Percentiles rank a stretch among this genome's conserved stretches.
Evolutionary conservation across 1,140 invertebrate species (phyloP).

Genomic region (Eubasilissa regina): DNA sequence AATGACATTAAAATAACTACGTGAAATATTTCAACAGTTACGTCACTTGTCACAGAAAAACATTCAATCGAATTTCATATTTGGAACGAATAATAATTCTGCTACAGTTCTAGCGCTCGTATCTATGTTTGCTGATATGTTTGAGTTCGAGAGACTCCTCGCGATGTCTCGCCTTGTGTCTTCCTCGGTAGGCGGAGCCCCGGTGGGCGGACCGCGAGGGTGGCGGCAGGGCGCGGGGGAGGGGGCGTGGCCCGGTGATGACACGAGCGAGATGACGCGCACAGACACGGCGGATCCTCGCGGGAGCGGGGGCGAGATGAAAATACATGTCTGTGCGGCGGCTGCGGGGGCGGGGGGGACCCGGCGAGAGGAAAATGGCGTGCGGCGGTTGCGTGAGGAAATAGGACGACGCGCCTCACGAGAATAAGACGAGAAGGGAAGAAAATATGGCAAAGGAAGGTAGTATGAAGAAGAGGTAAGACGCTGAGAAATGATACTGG

Average conservation of each 20-base stretch:
- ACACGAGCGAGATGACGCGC: constrained; percentile 28
- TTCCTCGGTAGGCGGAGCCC: constrained; percentile 25
- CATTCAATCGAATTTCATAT: too few relatives aligned
- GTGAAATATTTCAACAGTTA: too few relatives aligned
- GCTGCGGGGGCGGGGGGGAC: background rate
- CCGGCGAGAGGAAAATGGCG: background rate
- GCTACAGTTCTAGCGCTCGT: too few relatives aligned
- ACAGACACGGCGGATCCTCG: constrained; percentile 16
- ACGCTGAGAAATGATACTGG: too few relatives aligned
- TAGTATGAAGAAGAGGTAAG: too few relatives aligned
- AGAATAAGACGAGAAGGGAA: too few relatives aligned
- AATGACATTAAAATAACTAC: too few relatives aligned
- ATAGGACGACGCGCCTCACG: too few relatives aligned
- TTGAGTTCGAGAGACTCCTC: background rate
- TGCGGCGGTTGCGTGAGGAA: too few relatives aligned
- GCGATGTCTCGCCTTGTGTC: background rate
- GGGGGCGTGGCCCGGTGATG: constrained; percentile 37
- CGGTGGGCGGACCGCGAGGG: constrained; percentile 33
- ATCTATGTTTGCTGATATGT: background rate
- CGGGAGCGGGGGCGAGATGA: constrained; percentile 39
- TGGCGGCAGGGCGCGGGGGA: constrained; percentile 34
- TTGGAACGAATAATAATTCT: too few relatives aligned
- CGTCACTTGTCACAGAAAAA: too few relatives aligned
- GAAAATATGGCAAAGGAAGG: too few relatives aligned
- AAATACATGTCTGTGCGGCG: constrained; percentile 23